A percentile compares a stretch with the other conserved stretches of the same genome.
phyloP scores from a whole-genome alignment of 2,888 invertebrate genomes.

The Drosophila buzzatii region DNA sequence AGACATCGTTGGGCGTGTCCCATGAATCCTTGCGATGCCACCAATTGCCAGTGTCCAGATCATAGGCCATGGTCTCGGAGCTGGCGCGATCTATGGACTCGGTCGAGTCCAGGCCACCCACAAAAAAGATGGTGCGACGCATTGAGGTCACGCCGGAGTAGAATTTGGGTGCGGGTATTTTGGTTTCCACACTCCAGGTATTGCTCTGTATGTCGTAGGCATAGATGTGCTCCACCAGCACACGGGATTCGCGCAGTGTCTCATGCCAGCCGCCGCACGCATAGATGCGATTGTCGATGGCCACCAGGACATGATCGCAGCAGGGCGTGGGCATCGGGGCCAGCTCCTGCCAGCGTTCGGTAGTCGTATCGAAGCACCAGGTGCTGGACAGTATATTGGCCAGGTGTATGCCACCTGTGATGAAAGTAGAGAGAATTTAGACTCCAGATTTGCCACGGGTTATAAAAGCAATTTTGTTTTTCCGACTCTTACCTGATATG shows the following conservation, averaged over 20 bases:
- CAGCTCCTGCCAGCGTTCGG: constrained; percentile 87
- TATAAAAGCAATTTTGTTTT: too few species aligned
- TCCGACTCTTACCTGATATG: constrained; percentile 77
- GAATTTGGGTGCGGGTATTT: constrained; percentile 89
- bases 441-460: too few species aligned
- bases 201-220: constrained; percentile 87
- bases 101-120: constrained; percentile 89
- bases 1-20: constrained; percentile 89
- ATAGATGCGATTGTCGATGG: constrained; percentile 87
- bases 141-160: constrained; percentile 89
- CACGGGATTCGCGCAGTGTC: constrained; percentile 86
- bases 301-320: constrained; percentile 89
- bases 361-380: constrained; percentile 86
- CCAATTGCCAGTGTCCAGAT: constrained; percentile 88
- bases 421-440: constrained; percentile 44
- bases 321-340: constrained; percentile 87
- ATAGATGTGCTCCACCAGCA: constrained; percentile 88
- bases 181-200: constrained; percentile 88
- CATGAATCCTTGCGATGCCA: constrained; percentile 87
- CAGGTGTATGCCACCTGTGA: constrained; percentile 82
- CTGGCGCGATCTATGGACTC: constrained; percentile 89
- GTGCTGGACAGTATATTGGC: constrained; percentile 86
- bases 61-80: constrained; percentile 89
- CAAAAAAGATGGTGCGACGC: constrained; percentile 88
- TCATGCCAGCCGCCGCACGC: constrained; percentile 90